Base-by-base conservation (phyloP, 2,797 vertebrate genomes). In the Macrochelys suwanniensis region DNA sequence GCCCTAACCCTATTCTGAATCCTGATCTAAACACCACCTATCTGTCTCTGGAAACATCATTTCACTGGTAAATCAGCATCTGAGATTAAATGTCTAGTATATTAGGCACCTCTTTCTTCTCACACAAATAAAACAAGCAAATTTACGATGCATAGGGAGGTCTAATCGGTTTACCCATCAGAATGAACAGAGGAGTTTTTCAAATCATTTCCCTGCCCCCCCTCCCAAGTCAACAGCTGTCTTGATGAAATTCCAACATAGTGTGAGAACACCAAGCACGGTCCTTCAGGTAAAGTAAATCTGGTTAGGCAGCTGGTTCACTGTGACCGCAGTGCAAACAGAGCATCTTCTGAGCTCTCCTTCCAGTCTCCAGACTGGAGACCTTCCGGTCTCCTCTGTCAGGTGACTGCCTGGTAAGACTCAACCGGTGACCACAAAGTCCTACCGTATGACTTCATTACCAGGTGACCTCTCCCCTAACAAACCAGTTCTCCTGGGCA, bases 181-280 rank as follows among this genome's bases (percentile, higher is more conserved):
- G 45, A 49, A 76, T 16, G 25, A 76, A 76, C 12, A 12, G 74
- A 49, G 42, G 26, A 11, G 7, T 19, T 77, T 77, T 77, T 5
- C 45, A 77, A 77, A 26, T 49, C 45, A 77, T 28, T 77, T 4
- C 15, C 26, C 45, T 21, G 3, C n/a, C 10, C 19, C 16, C n/a
- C 1, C 13, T 1, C 1, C 0, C 17, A 78, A 74, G 3, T 82
- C 12, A 68, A 87, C 80, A 92, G 25, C 0, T 11, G 4, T 31
- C 47, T 3, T 49, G 33, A 42, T 50, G 23, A 83, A 65, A 28
- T 5, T 37, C 11, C 47, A 88, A 9, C 12, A 79, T 8, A 86
- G 5, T 2, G 49, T 4, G 9, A 83, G 74, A 57, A 79, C 5
- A 4, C 28, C n/a, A 33, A 57, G 25, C 1, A 77, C 11, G 31